These are phyloP conservation scores for Cochlearius cochlearius DNA, from an alignment of 2,113 vertebrate species.

Conservation along the genomic window DNA sequence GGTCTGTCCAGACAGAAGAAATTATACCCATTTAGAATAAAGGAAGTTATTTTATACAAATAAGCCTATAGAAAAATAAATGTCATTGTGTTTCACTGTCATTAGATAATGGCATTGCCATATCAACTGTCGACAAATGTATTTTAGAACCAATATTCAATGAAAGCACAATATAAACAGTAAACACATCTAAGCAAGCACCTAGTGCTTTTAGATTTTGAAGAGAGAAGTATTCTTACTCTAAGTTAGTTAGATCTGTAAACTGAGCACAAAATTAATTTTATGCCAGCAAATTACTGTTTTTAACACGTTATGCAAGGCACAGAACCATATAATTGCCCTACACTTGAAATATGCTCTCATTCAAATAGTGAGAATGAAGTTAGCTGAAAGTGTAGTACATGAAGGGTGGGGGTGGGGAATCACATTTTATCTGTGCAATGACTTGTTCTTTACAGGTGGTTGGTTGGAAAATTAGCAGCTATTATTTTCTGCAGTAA, in stretches of 20 bases:
- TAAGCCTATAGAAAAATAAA: background rate
- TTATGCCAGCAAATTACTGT: constrained; percentile 34
- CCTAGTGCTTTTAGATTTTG: background rate
- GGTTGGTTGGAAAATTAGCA: constrained; percentile 58
- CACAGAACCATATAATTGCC: constrained; percentile 41
- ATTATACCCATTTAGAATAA: background rate
- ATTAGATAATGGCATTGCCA: background rate
- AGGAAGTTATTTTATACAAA: background rate
- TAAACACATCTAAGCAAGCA: background rate
- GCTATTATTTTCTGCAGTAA: constrained; percentile 46
- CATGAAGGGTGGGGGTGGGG: background rate
- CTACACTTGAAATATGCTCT: constrained; percentile 45
- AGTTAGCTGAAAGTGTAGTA: constrained; percentile 34
- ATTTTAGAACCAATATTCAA: background rate
- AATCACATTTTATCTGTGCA: constrained; percentile 16
- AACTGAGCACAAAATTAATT: constrained; percentile 54
- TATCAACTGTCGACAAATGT: background rate
- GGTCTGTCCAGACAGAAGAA: background rate
- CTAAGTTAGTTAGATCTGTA: background rate
- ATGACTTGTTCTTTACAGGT: constrained; percentile 59
- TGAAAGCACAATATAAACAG: background rate
- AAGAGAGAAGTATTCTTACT: background rate
- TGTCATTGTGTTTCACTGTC: background rate
- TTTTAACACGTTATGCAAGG: constrained; percentile 53
- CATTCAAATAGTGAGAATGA: constrained; percentile 46